Conservation (phyloP, 2,888 invertebrate species). For the Isoperla grammatica region DNA sequence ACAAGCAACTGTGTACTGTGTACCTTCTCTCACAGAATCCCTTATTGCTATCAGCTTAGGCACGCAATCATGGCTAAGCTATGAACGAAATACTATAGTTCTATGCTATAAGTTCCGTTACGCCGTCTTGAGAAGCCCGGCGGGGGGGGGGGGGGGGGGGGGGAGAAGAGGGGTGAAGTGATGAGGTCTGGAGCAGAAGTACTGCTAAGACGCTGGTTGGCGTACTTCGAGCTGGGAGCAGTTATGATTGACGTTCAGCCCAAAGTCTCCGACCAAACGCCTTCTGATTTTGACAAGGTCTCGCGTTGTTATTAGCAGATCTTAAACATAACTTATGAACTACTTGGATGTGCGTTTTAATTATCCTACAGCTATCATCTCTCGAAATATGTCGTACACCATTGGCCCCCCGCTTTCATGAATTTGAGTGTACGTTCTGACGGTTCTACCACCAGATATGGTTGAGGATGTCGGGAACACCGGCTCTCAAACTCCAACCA, state of each 20-base stretch:
- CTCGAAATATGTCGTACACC: neutral
- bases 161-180: neutral
- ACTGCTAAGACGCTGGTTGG: neutral
- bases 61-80: too few species aligned
- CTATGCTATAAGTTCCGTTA: too few species aligned
- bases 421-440: too few species aligned
- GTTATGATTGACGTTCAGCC: conserved; percentile 13
- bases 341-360: neutral
- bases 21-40: too few species aligned
- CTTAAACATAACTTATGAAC: conserved; percentile 15
- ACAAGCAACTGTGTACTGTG: too few species aligned
- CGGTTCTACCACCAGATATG: neutral
- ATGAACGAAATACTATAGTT: too few species aligned
- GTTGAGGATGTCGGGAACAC: too few species aligned
- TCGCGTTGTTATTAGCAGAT: conserved; percentile 16
- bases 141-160: neutral
- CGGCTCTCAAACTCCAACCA: too few species aligned
- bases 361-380: neutral
- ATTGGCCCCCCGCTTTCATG: too few species aligned
- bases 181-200: conserved; percentile 8
- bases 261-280: neutral
- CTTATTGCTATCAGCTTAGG: too few species aligned
- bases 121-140: too few species aligned
- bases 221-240: conserved; percentile 1
- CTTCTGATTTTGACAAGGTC: conserved; percentile 13